A percentile compares a stretch with the other conserved stretches of the same genome.
These are phyloP conservation scores for Vespertilio murinus DNA, from an alignment of 2,797 vertebrate species.

Conservation along the genomic window DNA sequence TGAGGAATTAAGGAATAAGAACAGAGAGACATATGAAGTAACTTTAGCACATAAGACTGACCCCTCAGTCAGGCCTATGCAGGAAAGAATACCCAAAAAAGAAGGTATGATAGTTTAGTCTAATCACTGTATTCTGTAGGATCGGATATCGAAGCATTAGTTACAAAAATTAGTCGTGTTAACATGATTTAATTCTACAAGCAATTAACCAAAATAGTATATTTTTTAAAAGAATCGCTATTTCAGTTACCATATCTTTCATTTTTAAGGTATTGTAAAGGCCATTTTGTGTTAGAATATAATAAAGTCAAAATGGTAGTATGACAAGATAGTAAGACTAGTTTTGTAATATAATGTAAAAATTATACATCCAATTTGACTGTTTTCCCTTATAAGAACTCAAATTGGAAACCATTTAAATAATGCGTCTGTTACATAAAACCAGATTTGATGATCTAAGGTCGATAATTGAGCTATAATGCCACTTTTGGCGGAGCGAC, in stretches of 20 bases:
- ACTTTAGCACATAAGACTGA: conserved; percentile 89
- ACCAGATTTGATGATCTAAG: background rate
- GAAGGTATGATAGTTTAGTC: conserved; percentile 85
- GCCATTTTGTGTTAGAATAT: conserved; percentile 45
- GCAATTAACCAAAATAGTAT: conserved; percentile 32
- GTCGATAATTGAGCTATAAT: background rate
- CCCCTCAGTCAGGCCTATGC: conserved; percentile 83
- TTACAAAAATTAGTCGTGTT: conserved; percentile 35
- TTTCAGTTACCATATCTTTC: background rate
- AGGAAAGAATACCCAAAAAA: conserved; percentile 84
- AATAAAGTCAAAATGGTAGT: background rate
- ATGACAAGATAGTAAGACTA: background rate
- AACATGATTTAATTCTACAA: conserved; percentile 44
- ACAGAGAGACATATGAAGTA: conserved; percentile 92
- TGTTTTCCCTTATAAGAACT: background rate
- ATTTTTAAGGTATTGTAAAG: conserved; percentile 31
- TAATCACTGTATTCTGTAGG: conserved; percentile 30
- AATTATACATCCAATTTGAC: background rate
- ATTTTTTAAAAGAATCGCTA: background rate
- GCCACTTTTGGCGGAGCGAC: background rate
- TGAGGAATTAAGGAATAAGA: conserved; percentile 92
- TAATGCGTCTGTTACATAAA: background rate
- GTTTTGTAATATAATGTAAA: background rate
- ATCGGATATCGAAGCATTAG: conserved; percentile 7
- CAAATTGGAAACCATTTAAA: background rate